Conservation (phyloP, 2,113 vertebrate species). For the Regulus satrapa region DNA sequence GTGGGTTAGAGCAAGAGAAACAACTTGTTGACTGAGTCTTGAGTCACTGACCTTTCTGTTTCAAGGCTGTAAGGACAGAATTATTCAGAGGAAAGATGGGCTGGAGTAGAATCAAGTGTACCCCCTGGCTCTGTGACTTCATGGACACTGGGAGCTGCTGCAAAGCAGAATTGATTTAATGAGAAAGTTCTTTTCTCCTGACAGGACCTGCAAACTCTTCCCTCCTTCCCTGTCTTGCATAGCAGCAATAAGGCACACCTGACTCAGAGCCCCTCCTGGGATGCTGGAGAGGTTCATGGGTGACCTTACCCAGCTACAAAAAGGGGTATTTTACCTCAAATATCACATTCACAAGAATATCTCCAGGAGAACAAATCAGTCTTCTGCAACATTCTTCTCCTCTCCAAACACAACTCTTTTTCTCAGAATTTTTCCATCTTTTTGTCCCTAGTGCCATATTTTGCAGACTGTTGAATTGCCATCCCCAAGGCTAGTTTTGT, state of each 20-base stretch:
- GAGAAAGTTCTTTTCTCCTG: not conserved
- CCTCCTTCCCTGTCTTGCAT: not conserved
- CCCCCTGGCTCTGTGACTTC: not conserved
- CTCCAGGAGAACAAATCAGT: not conserved
- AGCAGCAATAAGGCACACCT: not conserved
- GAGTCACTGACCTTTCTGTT: not conserved
- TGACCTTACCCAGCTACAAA: not conserved
- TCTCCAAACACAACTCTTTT: not conserved
- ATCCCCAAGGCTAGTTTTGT: not conserved
- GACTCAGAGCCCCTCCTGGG: not conserved
- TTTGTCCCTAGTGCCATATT: rapidly evolving
- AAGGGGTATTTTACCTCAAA: not conserved
- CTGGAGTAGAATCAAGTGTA: not conserved
- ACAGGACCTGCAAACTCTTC: not conserved
- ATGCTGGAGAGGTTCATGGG: not conserved
- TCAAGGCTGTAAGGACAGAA: not conserved
- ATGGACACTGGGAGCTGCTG: not conserved
- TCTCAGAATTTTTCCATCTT: not conserved
- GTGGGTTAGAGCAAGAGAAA: not conserved
- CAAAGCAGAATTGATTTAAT: not conserved
- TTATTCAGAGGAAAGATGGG: not conserved
- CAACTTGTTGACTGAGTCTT: not conserved
- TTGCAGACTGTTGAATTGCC: not conserved
- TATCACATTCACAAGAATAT: not conserved
- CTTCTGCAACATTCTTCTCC: not conserved